These are phyloP conservation scores for Physella acuta DNA, from an alignment of 1,140 invertebrate genomes.

Conservation along the genomic window DNA sequence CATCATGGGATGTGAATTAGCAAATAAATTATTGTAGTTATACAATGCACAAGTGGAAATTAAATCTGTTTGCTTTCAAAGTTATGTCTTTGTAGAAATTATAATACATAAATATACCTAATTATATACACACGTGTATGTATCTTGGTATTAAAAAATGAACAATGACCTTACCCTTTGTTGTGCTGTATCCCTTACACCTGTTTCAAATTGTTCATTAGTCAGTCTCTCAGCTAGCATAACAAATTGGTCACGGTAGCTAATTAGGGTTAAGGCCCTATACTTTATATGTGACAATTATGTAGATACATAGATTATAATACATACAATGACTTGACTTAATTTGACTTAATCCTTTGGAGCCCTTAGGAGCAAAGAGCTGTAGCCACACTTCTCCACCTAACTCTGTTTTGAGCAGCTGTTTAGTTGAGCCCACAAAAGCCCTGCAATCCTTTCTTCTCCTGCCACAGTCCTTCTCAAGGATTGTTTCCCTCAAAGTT, in stretches of 20 bases:
- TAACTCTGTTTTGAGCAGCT: too few relatives aligned
- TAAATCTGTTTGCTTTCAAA: neutral
- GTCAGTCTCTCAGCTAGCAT: conserved; percentile 54
- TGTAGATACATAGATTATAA: neutral
- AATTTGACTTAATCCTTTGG: neutral
- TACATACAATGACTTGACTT: neutral
- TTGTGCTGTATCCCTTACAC: conserved; percentile 53
- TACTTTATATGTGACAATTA: neutral
- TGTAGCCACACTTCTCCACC: too few relatives aligned
- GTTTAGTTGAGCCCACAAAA: too few relatives aligned
- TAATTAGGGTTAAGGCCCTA: conserved; percentile 45
- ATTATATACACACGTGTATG: neutral
- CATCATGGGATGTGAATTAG: neutral
- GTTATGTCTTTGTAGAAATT: neutral
- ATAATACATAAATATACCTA: neutral
- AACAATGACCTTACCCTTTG: conserved; percentile 42
- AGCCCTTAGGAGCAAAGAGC: too few relatives aligned
- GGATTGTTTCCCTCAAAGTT: too few relatives aligned
- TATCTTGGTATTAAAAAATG: neutral
- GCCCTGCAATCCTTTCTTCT: too few relatives aligned
- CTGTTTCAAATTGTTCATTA: conserved; percentile 47
- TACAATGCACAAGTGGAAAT: neutral
- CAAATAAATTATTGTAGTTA: neutral
- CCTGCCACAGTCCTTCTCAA: too few relatives aligned
- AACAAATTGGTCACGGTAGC: conserved; percentile 57